Evolutionary conservation across 2,797 vertebrate genomes (phyloP).

Genomic region (Adrianichthys oophorus): DNA sequence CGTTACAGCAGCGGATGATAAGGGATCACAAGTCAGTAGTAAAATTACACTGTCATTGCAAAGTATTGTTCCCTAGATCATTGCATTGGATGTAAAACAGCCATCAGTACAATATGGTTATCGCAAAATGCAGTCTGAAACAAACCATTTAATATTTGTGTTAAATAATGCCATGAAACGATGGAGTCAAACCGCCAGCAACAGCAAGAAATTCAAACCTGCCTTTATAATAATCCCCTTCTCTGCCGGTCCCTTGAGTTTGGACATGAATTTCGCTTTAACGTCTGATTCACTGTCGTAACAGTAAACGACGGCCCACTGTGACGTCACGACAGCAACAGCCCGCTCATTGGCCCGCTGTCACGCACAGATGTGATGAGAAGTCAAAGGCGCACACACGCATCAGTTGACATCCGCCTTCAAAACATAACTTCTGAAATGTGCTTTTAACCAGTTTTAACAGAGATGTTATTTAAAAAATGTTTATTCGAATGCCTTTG

Average conservation of each 20-base stretch:
- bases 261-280: not conserved
- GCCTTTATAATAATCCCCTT: not conserved
- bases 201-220: not conserved
- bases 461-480: not conserved
- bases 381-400: too few relatives aligned
- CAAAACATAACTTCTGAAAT: too few relatives aligned
- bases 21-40: not conserved
- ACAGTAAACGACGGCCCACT: not conserved
- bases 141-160: too few relatives aligned
- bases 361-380: constrained; percentile 17
- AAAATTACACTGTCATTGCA: not conserved
- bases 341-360: not conserved
- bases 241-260: not conserved
- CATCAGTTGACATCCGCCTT: not conserved
- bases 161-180: too few relatives aligned
- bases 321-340: not conserved
- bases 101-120: too few relatives aligned
- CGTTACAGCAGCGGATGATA: not conserved
- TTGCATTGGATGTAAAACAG: too few relatives aligned
- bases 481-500: too few relatives aligned
- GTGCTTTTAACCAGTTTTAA: too few relatives aligned
- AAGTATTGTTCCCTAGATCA: too few relatives aligned
- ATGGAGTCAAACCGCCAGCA: not conserved
- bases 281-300: not conserved
- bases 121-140: too few relatives aligned